Base-by-base conservation (phyloP, 2,113 vertebrate genomes). In the Origma solitaria region DNA sequence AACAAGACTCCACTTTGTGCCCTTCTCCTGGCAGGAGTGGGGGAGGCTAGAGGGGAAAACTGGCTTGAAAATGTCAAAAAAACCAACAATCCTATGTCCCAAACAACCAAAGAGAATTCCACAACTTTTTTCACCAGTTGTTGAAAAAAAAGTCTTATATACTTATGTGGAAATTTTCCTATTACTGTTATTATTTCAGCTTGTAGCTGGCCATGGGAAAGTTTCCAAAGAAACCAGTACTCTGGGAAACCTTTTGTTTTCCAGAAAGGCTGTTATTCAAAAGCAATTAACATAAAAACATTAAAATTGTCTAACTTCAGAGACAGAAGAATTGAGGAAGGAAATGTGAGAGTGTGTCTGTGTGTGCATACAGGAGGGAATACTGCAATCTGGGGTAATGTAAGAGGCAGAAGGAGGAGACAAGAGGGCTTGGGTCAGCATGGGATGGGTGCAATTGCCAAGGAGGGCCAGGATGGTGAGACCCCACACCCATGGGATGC, bases 241-340 rank as follows among this genome's bases (percentile, higher is more conserved):
- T 83, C 82, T 95, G 87, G 75, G 51, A 93, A 96, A 85, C 37
- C 87, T 96, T 95, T 96, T 96, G 93, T 96, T 91, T 95, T 95
- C 79, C 90, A 83, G 82, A 89, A 92, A 88, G 82, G 42, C 82
- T 91, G 68, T 77, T 92, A 85, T 80, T 96, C 68, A 88, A 93
- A 93, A 92, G 76, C 71, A 91, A 95, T 96, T 95, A 94, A 77
- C 88, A 90, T 90, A 80, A 93, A 94, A 94, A 62, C 75, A 82
- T 94, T 79, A 68, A 91, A 91, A 69, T 51, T 86, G 38, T 92
- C 87, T n/a, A 80, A 92, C 50, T 94, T 77, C 66, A 92, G 82
- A 88, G 75, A 69, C 47, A 85, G 54, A 80, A 69, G 37, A 91
- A 70, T 23, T 50, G 62, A 82, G 93, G 90, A 92, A 95, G 95